Conservation (phyloP, 1,140 invertebrate species). For the Listronotus oregonensis region DNA sequence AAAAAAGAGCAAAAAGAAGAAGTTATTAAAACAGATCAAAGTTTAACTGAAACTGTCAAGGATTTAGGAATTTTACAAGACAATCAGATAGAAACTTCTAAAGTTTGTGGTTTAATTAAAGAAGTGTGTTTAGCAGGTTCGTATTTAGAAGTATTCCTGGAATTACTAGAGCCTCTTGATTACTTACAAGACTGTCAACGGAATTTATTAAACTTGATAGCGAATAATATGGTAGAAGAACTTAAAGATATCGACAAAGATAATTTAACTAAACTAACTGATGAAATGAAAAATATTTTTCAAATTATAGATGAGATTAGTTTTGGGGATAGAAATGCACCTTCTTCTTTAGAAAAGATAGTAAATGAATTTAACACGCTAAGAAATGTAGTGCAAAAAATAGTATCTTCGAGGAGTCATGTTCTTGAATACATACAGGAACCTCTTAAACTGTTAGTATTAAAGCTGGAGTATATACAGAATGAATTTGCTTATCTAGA, state of each 20-base stretch:
- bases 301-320: slow-evolving; percentile 17
- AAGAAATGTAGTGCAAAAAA: not conserved
- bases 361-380: not conserved
- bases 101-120: slow-evolving; percentile 30
- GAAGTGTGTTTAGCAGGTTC: slow-evolving; percentile 16
- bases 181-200: slow-evolving; percentile 30
- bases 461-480: slow-evolving; percentile 35
- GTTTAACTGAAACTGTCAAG: not conserved
- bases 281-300: slow-evolving; percentile 23
- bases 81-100: slow-evolving; percentile 29
- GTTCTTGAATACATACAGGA: slow-evolving; percentile 37
- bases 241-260: slow-evolving; percentile 9
- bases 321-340: slow-evolving; percentile 2
- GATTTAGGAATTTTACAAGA: slow-evolving; percentile 21
- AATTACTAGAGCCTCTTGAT: slow-evolving; percentile 28
- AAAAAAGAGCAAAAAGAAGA: not conserved
- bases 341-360: not conserved
- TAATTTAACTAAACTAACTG: slow-evolving; percentile 4
- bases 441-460: slow-evolving; percentile 37
- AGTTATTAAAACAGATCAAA: not conserved
- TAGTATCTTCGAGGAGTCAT: not conserved
- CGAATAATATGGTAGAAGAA: slow-evolving; percentile 17
- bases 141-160: slow-evolving; percentile 1
- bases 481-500: too few species aligned
- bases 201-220: slow-evolving; percentile 23